A percentile compares a stretch with the other conserved stretches of the same genome.
Conservation (phyloP, 2,797 vertebrate genomes). For the Urosaurus nigricauda region DNA sequence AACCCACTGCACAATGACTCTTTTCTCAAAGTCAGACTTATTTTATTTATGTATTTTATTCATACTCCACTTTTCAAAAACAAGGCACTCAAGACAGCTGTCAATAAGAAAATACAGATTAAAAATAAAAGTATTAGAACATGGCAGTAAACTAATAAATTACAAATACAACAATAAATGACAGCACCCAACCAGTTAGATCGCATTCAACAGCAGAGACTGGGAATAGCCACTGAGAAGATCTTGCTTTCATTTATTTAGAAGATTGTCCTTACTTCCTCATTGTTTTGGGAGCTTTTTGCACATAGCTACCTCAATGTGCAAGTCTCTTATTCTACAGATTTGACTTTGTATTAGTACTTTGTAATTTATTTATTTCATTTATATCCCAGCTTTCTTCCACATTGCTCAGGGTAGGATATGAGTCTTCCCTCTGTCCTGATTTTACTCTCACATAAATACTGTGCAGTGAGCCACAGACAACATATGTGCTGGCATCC, state of each 20-base stretch:
- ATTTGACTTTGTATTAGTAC: background rate
- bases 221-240: background rate
- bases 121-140: no score
- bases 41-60: no score
- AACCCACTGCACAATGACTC: background rate
- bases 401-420: background rate
- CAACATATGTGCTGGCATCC: no score
- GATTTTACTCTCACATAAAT: background rate
- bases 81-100: no score
- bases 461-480: background rate
- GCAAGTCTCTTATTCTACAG: background rate
- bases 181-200: no score
- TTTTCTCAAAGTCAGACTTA: no score
- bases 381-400: background rate
- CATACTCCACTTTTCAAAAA: no score
- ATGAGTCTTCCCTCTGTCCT: background rate
- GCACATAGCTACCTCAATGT: background rate
- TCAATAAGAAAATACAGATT: no score
- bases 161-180: no score
- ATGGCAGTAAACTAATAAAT: no score
- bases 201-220: background rate
- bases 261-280: no score
- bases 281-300: background rate
- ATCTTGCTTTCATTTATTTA: background rate
- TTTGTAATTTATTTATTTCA: background rate